A percentile compares a stretch with the other conserved stretches of the same genome.
phyloP scores from a whole-genome alignment of 2,888 invertebrate species.

The Lasioglossum morio region DNA sequence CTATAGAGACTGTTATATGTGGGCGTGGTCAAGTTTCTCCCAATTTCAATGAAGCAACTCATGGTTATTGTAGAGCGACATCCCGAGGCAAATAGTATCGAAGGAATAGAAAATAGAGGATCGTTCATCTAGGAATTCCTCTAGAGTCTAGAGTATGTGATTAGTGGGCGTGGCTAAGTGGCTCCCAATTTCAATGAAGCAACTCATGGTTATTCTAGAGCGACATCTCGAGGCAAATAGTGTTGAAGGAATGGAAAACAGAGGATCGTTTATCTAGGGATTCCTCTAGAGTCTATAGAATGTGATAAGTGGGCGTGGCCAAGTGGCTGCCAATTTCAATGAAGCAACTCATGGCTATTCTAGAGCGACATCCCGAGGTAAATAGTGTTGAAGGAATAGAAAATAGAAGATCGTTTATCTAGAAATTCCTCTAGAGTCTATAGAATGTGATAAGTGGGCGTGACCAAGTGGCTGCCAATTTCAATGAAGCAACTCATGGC shows the following conservation, averaged over 20 bases:
- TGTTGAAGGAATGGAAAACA: neutral
- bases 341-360: neutral
- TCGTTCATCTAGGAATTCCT: too few species aligned
- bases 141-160: too few species aligned
- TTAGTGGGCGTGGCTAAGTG: too few species aligned
- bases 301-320: neutral
- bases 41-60: too few species aligned
- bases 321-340: neutral
- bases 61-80: too few species aligned
- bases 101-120: too few species aligned
- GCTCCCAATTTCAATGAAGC: too few species aligned
- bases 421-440: neutral
- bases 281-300: neutral
- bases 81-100: too few species aligned
- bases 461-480: neutral
- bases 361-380: neutral
- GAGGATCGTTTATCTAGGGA: neutral
- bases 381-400: neutral
- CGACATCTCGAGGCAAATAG: neutral
- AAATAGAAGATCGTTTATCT: neutral
- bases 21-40: neutral
- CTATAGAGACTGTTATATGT: neutral
- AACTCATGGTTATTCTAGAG: neutral
- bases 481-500: neutral
- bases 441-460: neutral